These are phyloP conservation scores for Tenebrosternarchus preto DNA, from an alignment of 2,113 vertebrate species.

Conservation along the genomic window DNA sequence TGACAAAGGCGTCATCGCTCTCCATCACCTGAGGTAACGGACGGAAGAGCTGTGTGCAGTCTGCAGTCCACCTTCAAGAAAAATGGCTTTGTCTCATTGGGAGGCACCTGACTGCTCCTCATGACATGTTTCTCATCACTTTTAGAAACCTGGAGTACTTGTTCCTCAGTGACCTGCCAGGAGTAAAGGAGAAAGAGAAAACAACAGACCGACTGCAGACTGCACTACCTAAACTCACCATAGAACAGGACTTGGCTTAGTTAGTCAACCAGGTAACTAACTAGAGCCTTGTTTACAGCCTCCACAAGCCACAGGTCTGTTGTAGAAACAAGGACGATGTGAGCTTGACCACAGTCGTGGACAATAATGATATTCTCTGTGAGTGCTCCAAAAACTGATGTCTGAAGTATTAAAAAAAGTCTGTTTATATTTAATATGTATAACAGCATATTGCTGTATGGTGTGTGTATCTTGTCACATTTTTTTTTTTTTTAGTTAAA, in stretches of 20 bases:
- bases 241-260: constrained; percentile 77
- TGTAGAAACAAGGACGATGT: not conserved
- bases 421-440: not conserved
- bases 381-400: not conserved
- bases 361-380: not conserved
- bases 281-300: not conserved
- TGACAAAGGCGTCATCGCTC: constrained; percentile 82
- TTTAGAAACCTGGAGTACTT: constrained; percentile 87
- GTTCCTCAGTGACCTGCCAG: constrained; percentile 90
- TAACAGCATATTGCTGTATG: not conserved
- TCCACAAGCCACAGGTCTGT: not conserved
- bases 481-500: not conserved
- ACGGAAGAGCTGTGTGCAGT: not conserved
- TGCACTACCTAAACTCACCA: constrained; percentile 80
- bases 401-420: constrained; percentile 14
- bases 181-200: constrained; percentile 78
- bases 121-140: constrained; percentile 32
- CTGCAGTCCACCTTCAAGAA: not conserved
- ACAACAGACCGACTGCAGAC: constrained; percentile 76
- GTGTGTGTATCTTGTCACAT: not conserved
- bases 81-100: not conserved
- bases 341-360: too few species aligned
- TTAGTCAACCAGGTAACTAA: not conserved
- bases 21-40: constrained; percentile 81
- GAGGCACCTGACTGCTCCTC: not conserved